Evolutionary conservation across 1,140 invertebrate genomes (phyloP).

Genomic region (Nixonia krombeini): DNA sequence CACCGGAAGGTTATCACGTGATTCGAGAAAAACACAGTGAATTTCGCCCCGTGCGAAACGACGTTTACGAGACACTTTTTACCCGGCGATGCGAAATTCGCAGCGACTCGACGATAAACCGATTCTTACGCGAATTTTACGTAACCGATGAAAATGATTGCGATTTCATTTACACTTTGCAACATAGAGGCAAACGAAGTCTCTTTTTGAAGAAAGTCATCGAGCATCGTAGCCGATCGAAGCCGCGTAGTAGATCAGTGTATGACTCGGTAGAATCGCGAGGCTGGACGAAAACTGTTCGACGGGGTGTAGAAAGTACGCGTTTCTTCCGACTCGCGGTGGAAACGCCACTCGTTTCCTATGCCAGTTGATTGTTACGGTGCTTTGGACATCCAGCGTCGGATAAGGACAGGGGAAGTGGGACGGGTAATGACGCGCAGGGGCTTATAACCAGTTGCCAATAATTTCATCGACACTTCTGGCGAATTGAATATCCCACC

Average conservation of each 20-base stretch:
- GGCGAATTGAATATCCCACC: too few species aligned
- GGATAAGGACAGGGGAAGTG: constrained; percentile 15
- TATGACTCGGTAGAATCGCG: constrained; percentile 15
- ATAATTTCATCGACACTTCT: constrained; percentile 13
- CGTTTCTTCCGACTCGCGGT: constrained; percentile 21
- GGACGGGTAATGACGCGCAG: constrained; percentile 17
- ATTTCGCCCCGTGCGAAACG: constrained; percentile 13
- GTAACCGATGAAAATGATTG: too few species aligned
- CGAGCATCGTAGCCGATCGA: too few species aligned
- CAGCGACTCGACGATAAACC: too few species aligned
- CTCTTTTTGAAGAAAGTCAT: too few species aligned
- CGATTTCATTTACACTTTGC: too few species aligned
- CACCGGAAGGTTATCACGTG: constrained; percentile 47
- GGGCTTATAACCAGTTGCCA: too few species aligned
- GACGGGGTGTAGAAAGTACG: constrained; percentile 32
- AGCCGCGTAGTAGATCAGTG: constrained; percentile 9
- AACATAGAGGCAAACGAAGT: too few species aligned
- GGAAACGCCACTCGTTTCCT: constrained; percentile 32
- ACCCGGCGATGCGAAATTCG: too few species aligned
- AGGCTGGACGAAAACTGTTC: constrained; percentile 9
- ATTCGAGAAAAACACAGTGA: constrained; percentile 35
- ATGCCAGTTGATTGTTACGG: constrained; percentile 23
- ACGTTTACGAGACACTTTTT: constrained; percentile 22
- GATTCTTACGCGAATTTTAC: too few species aligned
- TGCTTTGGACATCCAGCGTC: constrained; percentile 24